Conservation (phyloP, 1,140 invertebrate genomes). For the Lamellibrachia luymesi region DNA sequence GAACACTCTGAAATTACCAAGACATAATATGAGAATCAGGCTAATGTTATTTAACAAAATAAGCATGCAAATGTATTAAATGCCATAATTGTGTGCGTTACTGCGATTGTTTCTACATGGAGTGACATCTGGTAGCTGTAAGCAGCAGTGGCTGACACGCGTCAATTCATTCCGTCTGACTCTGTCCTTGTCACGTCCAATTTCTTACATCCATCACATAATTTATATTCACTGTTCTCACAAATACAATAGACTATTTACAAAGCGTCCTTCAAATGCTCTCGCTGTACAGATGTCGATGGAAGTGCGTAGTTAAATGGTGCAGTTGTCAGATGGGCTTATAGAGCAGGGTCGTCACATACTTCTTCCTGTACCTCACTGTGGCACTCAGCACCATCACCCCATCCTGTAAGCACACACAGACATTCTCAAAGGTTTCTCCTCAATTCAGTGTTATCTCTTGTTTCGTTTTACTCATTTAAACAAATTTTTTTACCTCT, state of each 20-base stretch:
- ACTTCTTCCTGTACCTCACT: slow-evolving; percentile 97
- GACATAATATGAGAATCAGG: not conserved
- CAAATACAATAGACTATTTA: slow-evolving; percentile 1
- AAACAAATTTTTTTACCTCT: too few species aligned
- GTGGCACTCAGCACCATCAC: slow-evolving; percentile 98
- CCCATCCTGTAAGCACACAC: slow-evolving; percentile 69
- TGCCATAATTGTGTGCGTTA: not conserved
- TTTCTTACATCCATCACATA: not conserved
- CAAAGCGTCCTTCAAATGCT: not conserved
- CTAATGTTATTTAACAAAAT: not conserved
- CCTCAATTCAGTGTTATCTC: too few species aligned
- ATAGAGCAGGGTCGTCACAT: slow-evolving; percentile 97
- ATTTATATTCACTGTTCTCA: slow-evolving; percentile 1
- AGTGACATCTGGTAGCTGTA: not conserved
- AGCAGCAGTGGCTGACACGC: not conserved
- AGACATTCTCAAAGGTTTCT: too few species aligned
- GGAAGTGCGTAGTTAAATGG: not conserved
- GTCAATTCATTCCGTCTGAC: not conserved
- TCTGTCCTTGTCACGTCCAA: not conserved
- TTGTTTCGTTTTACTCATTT: too few species aligned
- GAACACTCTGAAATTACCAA: not conserved
- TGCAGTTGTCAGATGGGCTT: slow-evolving; percentile 80
- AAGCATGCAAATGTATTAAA: not conserved
- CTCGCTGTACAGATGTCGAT: not conserved
- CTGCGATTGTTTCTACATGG: not conserved